Base-by-base conservation (phyloP, 2,797 vertebrate genomes). In the Acrocephalus scirpaceus region DNA sequence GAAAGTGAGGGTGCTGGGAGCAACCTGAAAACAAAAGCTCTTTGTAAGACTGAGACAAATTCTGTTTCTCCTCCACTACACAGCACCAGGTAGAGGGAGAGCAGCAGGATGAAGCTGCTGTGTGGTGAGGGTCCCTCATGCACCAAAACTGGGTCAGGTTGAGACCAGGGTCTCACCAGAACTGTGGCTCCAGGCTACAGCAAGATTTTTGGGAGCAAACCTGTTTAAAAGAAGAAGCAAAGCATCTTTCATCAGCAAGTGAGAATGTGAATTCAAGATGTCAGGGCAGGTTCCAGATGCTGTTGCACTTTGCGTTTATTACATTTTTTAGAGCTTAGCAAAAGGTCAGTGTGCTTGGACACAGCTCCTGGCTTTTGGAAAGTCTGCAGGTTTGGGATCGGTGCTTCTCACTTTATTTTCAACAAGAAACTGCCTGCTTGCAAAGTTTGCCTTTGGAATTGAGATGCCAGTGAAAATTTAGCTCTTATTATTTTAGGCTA, bases 251-350 rank as follows among this genome's bases (percentile, higher is more conserved):
- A 94, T 95, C 92, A 85, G 86, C 92, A 64, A 88, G 50, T 23
- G 90, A 82, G 94, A 93, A 95, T 86, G 91, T 71, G 91, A 94
- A 95, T 95, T 93, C 86, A 85, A 92, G 86, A 84, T 62, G 77
- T 45, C 11, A 15, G 80, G 70, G 92, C 71, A 87, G 60, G 79
- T 86, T 95, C 95, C 94, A 96, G 74, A 71, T 71, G 90, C 90
- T 74, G 71, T 74, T 60, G 53, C 60, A 42, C 62, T 96, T 90
- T 38, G 73, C 69, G 29, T 94, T 88, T 71, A 54, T 82, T 76
- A 73, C 66, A 94, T 96, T 88, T 93, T 94, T 95, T 75, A 50
- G 86, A 84, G 82, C 95, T 96, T 90, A 96, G 91, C 25, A 40
- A 93, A 94, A 93, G 87, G 94, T 88, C 82, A 84, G 44, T 25